These are phyloP conservation scores for Lasioglossum morio DNA, from an alignment of 2,888 invertebrate genomes.

Conservation along the genomic window DNA sequence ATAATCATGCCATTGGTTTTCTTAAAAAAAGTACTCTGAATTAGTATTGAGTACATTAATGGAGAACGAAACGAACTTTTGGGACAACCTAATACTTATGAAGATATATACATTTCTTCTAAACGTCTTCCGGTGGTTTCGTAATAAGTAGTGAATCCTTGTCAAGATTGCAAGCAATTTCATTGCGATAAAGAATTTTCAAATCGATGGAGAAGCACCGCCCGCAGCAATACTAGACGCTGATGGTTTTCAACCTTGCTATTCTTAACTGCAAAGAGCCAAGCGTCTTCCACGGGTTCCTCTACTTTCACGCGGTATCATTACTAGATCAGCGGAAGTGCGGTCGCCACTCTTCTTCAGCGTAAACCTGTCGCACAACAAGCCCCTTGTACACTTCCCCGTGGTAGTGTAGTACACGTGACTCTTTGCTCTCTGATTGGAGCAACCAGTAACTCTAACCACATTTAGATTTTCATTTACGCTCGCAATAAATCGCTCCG, in stretches of 20 bases:
- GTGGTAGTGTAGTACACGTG: conserved; percentile 28
- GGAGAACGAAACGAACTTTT: no score
- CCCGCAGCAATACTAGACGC: neutral
- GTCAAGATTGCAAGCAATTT: neutral
- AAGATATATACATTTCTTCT: neutral
- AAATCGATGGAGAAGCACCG: conserved; percentile 9
- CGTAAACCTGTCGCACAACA: conserved; percentile 45
- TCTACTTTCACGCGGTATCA: conserved; percentile 41
- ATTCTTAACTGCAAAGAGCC: conserved; percentile 21
- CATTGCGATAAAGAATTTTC: neutral
- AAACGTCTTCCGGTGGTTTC: neutral
- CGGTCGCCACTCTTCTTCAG: conserved; percentile 32
- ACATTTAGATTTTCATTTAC: conserved; percentile 35
- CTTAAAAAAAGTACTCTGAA: no score
- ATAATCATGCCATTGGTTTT: no score
- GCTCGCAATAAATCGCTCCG: conserved; percentile 19
- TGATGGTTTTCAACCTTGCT: conserved; percentile 12
- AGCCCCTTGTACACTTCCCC: conserved; percentile 38
- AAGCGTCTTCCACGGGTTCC: conserved; percentile 21
- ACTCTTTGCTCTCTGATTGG: conserved; percentile 29
- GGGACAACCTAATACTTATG: no score
- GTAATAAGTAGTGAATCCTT: neutral
- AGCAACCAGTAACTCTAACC: conserved; percentile 19
- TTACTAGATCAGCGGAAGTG: conserved; percentile 56
- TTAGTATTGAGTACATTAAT: no score